Evolutionary conservation across 2,797 vertebrate species (phyloP).

Genomic region (Buceros bicornis): DNA sequence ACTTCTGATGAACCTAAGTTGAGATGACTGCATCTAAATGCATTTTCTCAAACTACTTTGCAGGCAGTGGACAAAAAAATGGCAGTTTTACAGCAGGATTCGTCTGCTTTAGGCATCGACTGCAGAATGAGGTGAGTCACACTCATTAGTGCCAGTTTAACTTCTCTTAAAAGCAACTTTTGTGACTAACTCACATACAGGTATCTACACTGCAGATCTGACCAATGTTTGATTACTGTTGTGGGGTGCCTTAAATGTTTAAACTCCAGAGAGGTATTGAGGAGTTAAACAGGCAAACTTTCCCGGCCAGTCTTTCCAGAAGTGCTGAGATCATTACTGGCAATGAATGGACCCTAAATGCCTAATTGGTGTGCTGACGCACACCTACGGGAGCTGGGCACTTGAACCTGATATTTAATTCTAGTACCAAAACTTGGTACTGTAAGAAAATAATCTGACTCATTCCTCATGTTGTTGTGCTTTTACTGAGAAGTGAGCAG

Average conservation of each 20-base stretch:
- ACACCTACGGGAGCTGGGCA: not conserved
- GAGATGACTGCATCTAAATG: not conserved
- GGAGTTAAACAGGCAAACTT: not conserved
- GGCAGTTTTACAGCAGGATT: not conserved
- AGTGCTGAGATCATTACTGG: not conserved
- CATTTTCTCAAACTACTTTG: not conserved
- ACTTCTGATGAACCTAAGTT: not conserved
- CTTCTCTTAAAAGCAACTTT: not conserved
- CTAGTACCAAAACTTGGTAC: not conserved
- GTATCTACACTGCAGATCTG: not conserved
- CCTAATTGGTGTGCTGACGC: not conserved
- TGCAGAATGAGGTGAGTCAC: not conserved
- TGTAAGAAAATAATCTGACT: not conserved
- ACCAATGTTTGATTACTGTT: not conserved
- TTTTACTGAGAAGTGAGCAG: not conserved
- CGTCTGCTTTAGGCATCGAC: not conserved
- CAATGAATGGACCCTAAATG: not conserved
- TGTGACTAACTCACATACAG: not conserved
- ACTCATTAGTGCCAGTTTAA: not conserved
- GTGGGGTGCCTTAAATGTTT: not conserved
- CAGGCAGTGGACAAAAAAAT: not conserved
- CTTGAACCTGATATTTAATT: not conserved
- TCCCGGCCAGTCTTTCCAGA: not conserved
- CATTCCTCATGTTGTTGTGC: not conserved
- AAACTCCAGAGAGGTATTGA: not conserved